Evolutionary conservation across 2,888 invertebrate species (phyloP), one percentile per base, ranked within the genome.

Genomic region (Drosophila merina): DNA sequence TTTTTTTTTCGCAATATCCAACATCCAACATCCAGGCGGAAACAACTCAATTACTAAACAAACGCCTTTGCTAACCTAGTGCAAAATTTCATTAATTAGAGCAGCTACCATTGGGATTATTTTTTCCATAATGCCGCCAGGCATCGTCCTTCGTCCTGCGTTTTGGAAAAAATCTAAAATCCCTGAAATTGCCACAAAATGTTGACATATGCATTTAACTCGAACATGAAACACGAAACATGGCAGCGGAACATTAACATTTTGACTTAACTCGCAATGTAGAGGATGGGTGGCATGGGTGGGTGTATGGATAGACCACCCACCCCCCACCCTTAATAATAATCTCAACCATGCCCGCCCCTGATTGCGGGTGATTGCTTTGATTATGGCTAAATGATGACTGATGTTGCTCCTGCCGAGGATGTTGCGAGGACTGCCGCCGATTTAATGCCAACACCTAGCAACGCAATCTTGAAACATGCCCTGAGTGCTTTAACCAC

Each of bases 361-460:
- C 54, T 50, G 54, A 60, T 60, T 64, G 63, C 63, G 63, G 66
- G 64, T 54, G 66, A 66, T 66, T 63, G 66, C 66, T 63, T 63
- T 66, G 66, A 66, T 66, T 63, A 63, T 64, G 66, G 66, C 54
- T 64, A 64, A 62, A 62, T 64, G 64, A 64, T 64, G 64, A 52
- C 64, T 62, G 45, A 20, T 49, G 54, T 31, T 33, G 52, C 38
- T 52, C 9, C 31, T 30, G 36, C 9, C 30, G 38, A 28, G 47
- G 25, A 33, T 33, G 45, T 28, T 31, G 57, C 40, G 26, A 14
- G 14, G 14, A 10, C 49, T 25, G 33, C n/a, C n/a, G 26, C 25
- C 28, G 57, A 74, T 36, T 49, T 81, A 84, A 84, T 82, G 70
- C 81, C 69, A 69, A 79, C 54, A 68, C 81, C 81, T 78, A 78